Percentiles rank a stretch among this genome's conserved stretches.
Evolutionary conservation across 1,140 invertebrate genomes (phyloP).

Genomic region (Drosophila ohnishii): DNA sequence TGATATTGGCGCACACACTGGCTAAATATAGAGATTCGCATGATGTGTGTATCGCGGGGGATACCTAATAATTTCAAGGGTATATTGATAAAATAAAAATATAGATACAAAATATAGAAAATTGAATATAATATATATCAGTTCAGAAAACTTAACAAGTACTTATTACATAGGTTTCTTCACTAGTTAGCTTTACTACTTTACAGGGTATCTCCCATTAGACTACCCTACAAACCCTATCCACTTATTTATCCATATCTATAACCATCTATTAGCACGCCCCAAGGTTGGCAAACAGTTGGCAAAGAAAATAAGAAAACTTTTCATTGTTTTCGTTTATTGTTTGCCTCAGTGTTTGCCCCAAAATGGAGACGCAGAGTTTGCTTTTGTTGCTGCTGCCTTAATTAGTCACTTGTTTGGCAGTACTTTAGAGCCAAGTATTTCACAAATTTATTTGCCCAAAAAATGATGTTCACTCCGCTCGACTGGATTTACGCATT

Average conservation of each 20-base stretch:
- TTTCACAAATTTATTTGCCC: conserved; percentile 40
- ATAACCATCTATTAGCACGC: conserved; percentile 52
- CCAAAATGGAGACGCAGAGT: background rate
- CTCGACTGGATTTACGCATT: conserved; percentile 14
- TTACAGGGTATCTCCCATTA: background rate
- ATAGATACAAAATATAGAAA: background rate
- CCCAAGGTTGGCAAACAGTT: conserved; percentile 56
- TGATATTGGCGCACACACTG: background rate
- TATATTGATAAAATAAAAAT: conserved; percentile 4
- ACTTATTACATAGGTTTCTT: background rate
- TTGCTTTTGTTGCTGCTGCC: conserved; percentile 35
- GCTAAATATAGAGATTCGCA: conserved; percentile 25
- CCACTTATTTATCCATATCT: conserved; percentile 42
- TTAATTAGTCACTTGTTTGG: conserved; percentile 53
- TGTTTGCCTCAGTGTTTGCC: conserved; percentile 36
- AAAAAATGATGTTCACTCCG: conserved; percentile 27
- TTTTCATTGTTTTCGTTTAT: conserved; percentile 31
- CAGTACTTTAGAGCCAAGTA: conserved; percentile 5
- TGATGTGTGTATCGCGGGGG: background rate
- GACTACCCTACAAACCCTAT: background rate
- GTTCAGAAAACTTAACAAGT: background rate
- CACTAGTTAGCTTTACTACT: background rate
- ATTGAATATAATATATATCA: background rate
- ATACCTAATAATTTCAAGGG: background rate
- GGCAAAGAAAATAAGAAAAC: conserved; percentile 35